Conservation (phyloP, 2,797 vertebrate genomes). For the Myiotriccus ornatus region DNA sequence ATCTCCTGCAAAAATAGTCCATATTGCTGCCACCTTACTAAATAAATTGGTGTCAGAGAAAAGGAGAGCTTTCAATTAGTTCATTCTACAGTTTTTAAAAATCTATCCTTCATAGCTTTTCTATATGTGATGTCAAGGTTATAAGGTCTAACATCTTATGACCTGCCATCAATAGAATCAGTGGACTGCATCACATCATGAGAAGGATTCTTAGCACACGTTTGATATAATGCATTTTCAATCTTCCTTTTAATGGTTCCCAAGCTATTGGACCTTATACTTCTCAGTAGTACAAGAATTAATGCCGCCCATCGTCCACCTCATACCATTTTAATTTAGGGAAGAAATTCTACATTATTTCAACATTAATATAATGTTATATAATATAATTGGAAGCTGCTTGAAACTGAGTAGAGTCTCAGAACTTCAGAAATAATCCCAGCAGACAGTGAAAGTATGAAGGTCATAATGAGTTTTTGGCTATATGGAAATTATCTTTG, state of each 20-base stretch:
- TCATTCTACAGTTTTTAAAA: background rate
- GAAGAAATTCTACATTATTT: conserved; percentile 29
- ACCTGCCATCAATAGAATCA: background rate
- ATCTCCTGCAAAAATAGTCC: background rate
- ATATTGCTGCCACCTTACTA: background rate
- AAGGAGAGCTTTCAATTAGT: background rate
- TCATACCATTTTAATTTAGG: conserved; percentile 22
- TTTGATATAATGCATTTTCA: conserved; percentile 7
- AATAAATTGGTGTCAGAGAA: background rate
- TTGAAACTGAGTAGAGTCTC: background rate
- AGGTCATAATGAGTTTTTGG: conserved; percentile 43
- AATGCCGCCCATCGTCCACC: background rate
- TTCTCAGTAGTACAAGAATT: background rate
- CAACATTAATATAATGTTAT: conserved; percentile 16
- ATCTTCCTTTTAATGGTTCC: background rate
- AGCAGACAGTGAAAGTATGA: conserved; percentile 5
- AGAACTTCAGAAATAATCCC: conserved; percentile 32
- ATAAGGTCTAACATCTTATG: background rate
- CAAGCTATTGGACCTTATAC: background rate
- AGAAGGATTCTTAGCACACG: background rate
- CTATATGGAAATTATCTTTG: conserved; percentile 14
- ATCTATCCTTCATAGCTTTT: background rate
- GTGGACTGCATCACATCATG: background rate
- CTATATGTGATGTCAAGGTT: background rate
- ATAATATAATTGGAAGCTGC: conserved; percentile 16